These are phyloP conservation scores for Pristiophorus japonicus DNA, from an alignment of 2,113 vertebrate genomes.

Conservation along the genomic window DNA sequence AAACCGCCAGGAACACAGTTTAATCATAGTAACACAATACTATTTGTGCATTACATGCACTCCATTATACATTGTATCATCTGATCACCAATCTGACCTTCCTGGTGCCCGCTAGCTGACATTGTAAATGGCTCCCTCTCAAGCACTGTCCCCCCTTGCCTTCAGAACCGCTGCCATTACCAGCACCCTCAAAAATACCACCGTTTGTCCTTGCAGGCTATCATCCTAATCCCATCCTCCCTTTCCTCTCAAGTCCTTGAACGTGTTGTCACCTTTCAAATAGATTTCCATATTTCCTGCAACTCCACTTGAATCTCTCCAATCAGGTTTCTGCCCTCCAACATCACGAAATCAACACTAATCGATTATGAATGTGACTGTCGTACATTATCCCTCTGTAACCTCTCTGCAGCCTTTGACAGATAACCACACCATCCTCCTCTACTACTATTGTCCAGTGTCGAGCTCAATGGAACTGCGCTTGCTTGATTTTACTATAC, in stretches of 20 bases:
- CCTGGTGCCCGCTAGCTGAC: not conserved
- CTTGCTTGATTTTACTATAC: not conserved
- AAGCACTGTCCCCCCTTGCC: not conserved
- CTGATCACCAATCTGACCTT: not conserved
- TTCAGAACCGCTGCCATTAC: not conserved
- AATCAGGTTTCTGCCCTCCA: not conserved
- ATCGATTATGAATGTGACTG: not conserved
- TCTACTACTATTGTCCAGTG: not conserved
- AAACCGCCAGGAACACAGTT: not conserved
- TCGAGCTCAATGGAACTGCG: not conserved
- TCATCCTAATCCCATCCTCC: not conserved
- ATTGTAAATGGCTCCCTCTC: not conserved
- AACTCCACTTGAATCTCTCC: not conserved
- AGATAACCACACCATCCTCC: not conserved
- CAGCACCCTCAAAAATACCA: too few relatives aligned
- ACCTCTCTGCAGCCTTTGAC: not conserved
- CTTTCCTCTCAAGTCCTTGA: too few relatives aligned
- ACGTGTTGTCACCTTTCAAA: not conserved
- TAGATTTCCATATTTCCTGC: not conserved
- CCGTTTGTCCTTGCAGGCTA: too few relatives aligned
- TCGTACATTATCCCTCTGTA: not conserved
- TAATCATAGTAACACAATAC: not conserved
- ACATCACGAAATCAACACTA: not conserved
- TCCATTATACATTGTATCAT: not conserved
- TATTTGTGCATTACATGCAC: not conserved